These are phyloP conservation scores for Pelodytes ibericus DNA, from an alignment of 2,797 vertebrate genomes.

Conservation along the genomic window DNA sequence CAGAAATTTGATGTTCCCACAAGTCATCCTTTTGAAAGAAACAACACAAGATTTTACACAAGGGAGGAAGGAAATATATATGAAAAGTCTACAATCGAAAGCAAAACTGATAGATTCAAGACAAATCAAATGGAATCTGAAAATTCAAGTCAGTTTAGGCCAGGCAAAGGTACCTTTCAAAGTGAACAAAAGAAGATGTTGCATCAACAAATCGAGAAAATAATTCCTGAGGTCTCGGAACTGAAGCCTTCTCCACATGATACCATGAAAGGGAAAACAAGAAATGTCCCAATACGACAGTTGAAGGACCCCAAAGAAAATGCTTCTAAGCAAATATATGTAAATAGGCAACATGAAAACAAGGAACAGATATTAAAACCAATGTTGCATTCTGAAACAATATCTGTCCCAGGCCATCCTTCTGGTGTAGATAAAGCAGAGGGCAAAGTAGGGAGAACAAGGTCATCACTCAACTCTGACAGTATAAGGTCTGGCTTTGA, in stretches of 20 bases:
- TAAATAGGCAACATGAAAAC: constrained; percentile 58
- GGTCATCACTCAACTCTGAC: constrained; percentile 68
- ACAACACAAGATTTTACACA: constrained; percentile 68
- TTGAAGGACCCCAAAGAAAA: constrained; percentile 66
- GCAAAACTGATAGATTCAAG: constrained; percentile 70
- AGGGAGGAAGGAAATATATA: constrained; percentile 74
- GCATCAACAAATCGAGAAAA: constrained; percentile 70
- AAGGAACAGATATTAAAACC: constrained; percentile 67
- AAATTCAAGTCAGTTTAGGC: constrained; percentile 76
- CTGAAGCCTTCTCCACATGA: constrained; percentile 63
- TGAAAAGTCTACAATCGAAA: constrained; percentile 75
- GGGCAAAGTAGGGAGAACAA: constrained; percentile 71
- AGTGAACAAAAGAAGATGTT: constrained; percentile 71
- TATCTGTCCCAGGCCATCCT: constrained; percentile 72
- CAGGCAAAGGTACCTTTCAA: constrained; percentile 80
- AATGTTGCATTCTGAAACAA: constrained; percentile 70
- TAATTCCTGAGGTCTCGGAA: constrained; percentile 36
- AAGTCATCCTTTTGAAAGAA: constrained; percentile 74
- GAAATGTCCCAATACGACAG: constrained; percentile 65
- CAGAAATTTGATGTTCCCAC: constrained; percentile 68
- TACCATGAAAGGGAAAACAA: constrained; percentile 68
- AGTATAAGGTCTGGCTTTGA: constrained; percentile 67
- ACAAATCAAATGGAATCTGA: constrained; percentile 67
- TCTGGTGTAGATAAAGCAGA: constrained; percentile 75
- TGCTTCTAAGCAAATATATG: constrained; percentile 54